These are phyloP conservation scores for Pycnonotus jocosus DNA, from an alignment of 2,113 vertebrate species.

Conservation along the genomic window DNA sequence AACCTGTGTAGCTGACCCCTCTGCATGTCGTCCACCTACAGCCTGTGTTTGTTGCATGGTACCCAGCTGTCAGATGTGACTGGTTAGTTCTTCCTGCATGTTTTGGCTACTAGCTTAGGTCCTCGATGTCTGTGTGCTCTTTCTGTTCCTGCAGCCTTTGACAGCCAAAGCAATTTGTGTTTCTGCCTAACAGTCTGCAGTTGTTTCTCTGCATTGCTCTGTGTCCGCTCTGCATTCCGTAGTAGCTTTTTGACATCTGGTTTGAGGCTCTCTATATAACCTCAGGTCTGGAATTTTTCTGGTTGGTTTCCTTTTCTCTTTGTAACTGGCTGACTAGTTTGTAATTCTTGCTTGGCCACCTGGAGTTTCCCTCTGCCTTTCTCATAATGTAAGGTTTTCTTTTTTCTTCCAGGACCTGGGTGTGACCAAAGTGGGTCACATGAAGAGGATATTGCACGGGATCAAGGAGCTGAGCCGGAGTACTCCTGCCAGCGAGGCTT, in stretches of 20 bases:
- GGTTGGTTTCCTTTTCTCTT: neutral
- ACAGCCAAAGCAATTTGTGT: neutral
- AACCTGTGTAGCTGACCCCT: neutral
- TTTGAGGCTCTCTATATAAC: neutral
- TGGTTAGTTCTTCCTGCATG: neutral
- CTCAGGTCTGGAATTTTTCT: neutral
- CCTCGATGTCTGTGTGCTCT: neutral
- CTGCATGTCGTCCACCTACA: neutral
- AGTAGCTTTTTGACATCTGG: neutral
- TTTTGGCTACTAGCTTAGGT: neutral
- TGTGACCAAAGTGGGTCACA: conserved; percentile 95
- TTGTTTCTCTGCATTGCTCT: neutral
- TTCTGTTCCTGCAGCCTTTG: neutral
- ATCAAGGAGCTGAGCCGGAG: conserved; percentile 89
- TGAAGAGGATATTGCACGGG: conserved; percentile 96
- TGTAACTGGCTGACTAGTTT: neutral
- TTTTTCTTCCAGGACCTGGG: conserved; percentile 85
- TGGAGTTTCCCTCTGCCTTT: neutral
- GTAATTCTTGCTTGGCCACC: neutral
- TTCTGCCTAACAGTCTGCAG: neutral
- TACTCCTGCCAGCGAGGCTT: conserved; percentile 84
- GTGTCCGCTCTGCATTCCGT: neutral
- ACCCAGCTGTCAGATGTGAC: neutral
- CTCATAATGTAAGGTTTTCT: neutral
- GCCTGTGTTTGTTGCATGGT: neutral